Base-by-base conservation (phyloP, 53 echinoderm and acorn worm genomes). In the Arbacia lixula region DNA sequence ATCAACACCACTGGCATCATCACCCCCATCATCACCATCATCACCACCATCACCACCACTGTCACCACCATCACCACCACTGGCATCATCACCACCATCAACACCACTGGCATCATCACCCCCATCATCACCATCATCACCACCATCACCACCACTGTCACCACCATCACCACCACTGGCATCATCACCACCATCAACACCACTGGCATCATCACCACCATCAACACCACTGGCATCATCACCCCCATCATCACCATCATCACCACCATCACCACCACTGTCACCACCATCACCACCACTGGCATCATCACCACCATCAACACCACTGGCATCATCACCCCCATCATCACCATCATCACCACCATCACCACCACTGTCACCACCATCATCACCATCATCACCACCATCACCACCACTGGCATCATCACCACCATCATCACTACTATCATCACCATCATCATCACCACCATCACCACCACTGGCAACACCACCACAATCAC, bases 21-120 rank as follows among this genome's bases (percentile, higher is more conserved):
- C 66, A 34, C n/a, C 21, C 29, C n/a, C 66, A 34, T 63, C 37
- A 36, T 66, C 66, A 66, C 36, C 66, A 66, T 54, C 76, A 22
- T 85, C 85, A 10, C 50, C 89, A 19, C 52, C 87, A 21, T 53
- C 78, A 39, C 52, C 86, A 3, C 16, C 76, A 2, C 30, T 49
- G 55, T 58, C 68, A 3, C 24, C 56, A 11, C 46, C 80, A 3
- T 71, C 82, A 0, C 69, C 82, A 0, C 57, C 49, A 20, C 53
- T 75, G 29, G 14, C 69, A 33, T 36, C 83, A 42, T 66, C 43
- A 19, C 40, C 69, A 14, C 69, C 52, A 10, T 80, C 82, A n/a
- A 69, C 82, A 42, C 41, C 32, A 2, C 56, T 10, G 9, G 68
- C 81, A n/a, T 68, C 68, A 80, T 71, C 36, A 66, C 17, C 38